Evolutionary conservation across 2,113 vertebrate species (phyloP).

Genomic region (Zapornia atra): DNA sequence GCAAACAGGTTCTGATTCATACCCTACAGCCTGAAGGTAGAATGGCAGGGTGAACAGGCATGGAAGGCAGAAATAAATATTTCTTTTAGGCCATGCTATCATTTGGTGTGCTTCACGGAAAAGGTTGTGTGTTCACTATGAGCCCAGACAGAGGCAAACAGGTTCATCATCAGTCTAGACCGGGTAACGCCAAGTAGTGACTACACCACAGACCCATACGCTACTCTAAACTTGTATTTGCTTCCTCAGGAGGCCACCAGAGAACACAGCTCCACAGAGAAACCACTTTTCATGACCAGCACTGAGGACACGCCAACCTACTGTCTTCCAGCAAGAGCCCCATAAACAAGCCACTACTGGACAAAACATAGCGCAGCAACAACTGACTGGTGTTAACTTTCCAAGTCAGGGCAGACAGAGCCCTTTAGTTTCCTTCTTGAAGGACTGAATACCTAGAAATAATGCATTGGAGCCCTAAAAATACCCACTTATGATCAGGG

Average conservation of each 20-base stretch:
- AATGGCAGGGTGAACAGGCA: neutral
- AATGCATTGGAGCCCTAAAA: neutral
- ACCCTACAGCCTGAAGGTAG: neutral
- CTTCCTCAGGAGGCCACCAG: neutral
- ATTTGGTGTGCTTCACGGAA: neutral
- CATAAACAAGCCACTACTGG: neutral
- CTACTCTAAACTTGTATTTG: neutral
- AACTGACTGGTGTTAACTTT: neutral
- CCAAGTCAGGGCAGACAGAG: neutral
- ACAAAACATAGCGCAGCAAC: neutral
- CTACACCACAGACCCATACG: neutral
- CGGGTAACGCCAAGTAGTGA: neutral
- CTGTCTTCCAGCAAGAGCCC: neutral
- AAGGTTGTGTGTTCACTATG: neutral
- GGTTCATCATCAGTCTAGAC: slow-evolving; percentile 43
- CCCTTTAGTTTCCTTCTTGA: neutral
- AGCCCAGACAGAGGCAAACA: slow-evolving; percentile 31
- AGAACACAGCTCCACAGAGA: neutral
- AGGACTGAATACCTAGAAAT: neutral
- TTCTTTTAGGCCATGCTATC: slow-evolving; percentile 29
- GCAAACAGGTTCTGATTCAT: slow-evolving; percentile 56
- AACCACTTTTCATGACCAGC: neutral
- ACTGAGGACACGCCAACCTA: neutral
- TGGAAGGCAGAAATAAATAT: slow-evolving; percentile 29
- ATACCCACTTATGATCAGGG: neutral